Conservation (phyloP, 2,888 invertebrate species). For the Luperina testacea region DNA sequence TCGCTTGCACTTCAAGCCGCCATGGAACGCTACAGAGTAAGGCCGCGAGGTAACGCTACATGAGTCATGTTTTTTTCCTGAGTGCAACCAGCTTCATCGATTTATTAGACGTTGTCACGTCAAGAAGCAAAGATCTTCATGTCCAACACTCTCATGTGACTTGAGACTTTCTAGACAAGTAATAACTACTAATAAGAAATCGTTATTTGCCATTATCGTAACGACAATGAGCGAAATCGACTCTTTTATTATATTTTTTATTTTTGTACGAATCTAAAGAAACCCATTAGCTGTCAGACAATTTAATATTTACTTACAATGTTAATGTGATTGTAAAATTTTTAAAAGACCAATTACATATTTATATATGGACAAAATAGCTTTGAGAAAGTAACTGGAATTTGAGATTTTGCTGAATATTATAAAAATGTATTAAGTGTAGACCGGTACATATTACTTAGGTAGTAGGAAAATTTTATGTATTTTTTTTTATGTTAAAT, state of each 20-base stretch:
- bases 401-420: conserved; percentile 13
- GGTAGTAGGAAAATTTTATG: background rate
- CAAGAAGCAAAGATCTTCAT: conserved; percentile 15
- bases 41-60: too few species aligned
- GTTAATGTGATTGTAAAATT: conserved; percentile 21
- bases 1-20: too few species aligned
- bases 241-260: conserved; percentile 44
- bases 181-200: conserved; percentile 54
- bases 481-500: too few species aligned
- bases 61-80: too few species aligned
- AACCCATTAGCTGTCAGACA: conserved; percentile 38
- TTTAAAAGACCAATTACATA: conserved; percentile 9
- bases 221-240: conserved; percentile 51
- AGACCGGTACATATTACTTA: background rate
- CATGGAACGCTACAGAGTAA: too few species aligned
- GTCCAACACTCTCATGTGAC: conserved; percentile 10
- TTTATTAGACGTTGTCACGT: too few species aligned
- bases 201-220: conserved; percentile 43
- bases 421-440: background rate
- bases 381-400: conserved; percentile 21
- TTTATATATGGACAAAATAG: conserved; percentile 5
- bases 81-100: too few species aligned
- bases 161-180: conserved; percentile 55
- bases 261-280: conserved; percentile 34
- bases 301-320: conserved; percentile 31